A percentile compares a stretch with the other conserved stretches of the same genome.
These are phyloP conservation scores for Hypena proboscidalis DNA, from an alignment of 2,888 invertebrate genomes.

Conservation along the genomic window DNA sequence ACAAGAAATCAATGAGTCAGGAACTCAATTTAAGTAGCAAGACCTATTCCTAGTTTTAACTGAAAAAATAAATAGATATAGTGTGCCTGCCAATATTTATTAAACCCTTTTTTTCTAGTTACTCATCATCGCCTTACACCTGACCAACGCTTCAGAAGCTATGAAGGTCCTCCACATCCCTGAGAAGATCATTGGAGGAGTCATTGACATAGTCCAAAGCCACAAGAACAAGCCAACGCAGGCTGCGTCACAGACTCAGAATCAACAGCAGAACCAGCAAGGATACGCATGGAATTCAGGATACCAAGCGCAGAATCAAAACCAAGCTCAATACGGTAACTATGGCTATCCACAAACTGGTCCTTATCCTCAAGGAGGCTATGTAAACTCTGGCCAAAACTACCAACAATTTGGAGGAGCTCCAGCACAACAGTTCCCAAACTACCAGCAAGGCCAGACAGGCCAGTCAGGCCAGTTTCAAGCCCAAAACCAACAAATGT, in stretches of 20 bases:
- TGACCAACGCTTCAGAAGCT: slow-evolving; percentile 48
- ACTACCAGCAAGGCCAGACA: slow-evolving; percentile 32
- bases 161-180: slow-evolving; percentile 65
- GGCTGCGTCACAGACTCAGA: slow-evolving; percentile 18
- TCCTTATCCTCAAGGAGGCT: slow-evolving; percentile 37
- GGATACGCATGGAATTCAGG: slow-evolving; percentile 51
- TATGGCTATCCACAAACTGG: slow-evolving; percentile 39
- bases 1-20: too few species aligned
- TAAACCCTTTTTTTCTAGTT: slow-evolving; percentile 47
- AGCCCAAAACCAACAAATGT: slow-evolving; percentile 31
- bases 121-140: slow-evolving; percentile 36
- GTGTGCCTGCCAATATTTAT: neutral
- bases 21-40: too few species aligned
- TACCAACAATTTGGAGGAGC: slow-evolving; percentile 35
- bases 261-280: slow-evolving; percentile 45
- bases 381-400: slow-evolving; percentile 22
- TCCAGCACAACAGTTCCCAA: slow-evolving; percentile 42
- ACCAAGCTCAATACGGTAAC: slow-evolving; percentile 50
- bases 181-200: slow-evolving; percentile 76
- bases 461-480: slow-evolving; percentile 42
- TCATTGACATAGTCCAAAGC: slow-evolving; percentile 75
- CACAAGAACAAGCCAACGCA: slow-evolving; percentile 71
- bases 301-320: slow-evolving; percentile 44
- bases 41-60: too few species aligned
- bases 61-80: neutral